phyloP scores from a whole-genome alignment of 2,888 invertebrate genomes.

The Tetramorium bicarinatum region DNA sequence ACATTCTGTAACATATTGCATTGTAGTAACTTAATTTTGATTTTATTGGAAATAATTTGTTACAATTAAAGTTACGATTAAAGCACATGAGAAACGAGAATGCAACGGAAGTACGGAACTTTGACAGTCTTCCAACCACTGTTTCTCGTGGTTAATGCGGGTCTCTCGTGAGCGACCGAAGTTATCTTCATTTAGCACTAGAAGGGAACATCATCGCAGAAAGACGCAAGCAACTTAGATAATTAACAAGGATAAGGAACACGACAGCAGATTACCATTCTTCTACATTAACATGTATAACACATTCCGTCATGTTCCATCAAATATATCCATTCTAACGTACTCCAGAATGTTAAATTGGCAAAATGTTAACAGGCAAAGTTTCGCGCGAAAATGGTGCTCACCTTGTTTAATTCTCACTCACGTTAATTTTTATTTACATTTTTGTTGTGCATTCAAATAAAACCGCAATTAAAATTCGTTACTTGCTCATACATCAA shows the following conservation, averaged over 20 bases:
- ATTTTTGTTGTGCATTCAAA: background rate
- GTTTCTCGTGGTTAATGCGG: constrained; percentile 14
- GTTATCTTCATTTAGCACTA: constrained; percentile 34
- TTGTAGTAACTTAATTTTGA: background rate
- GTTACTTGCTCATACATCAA: background rate
- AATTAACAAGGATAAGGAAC: constrained; percentile 16
- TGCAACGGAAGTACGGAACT: background rate
- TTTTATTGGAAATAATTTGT: constrained; percentile 10
- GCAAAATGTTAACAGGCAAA: background rate
- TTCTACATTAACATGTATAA: background rate
- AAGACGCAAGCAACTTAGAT: constrained; percentile 5
- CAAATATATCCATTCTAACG: background rate
- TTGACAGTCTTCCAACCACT: constrained; percentile 1
- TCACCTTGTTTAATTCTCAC: background rate
- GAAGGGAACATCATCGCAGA: background rate
- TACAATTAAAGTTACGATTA: background rate
- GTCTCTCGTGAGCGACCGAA: constrained; percentile 11
- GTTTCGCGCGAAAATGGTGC: background rate
- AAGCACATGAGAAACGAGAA: background rate
- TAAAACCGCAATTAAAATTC: constrained; percentile 9
- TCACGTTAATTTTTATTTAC: background rate
- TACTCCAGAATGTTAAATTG: background rate
- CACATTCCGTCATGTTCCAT: background rate
- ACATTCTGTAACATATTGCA: background rate
- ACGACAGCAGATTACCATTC: background rate